Conservation (phyloP, 1,140 invertebrate species). For the Polypedilum pembai region DNA sequence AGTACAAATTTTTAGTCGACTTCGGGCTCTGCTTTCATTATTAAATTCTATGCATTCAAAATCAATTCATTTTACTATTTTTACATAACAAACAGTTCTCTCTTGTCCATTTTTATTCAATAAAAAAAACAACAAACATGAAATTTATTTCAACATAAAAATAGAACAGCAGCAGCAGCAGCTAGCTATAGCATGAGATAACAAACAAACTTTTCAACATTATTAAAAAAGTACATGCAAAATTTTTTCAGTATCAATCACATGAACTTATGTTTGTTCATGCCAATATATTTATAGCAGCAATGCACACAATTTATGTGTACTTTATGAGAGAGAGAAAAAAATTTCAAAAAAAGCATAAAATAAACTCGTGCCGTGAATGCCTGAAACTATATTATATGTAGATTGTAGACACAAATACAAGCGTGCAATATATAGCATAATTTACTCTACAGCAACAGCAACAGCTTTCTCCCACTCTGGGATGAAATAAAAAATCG, state of each 20-base stretch:
- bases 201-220: conserved; percentile 3
- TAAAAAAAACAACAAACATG: background rate
- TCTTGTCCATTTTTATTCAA: too few relatives aligned
- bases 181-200: background rate
- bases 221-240: background rate
- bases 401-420: background rate
- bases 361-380: conserved; percentile 16
- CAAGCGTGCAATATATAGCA: background rate
- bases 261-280: background rate
- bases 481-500: background rate
- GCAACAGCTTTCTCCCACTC: too few relatives aligned
- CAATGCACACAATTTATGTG: background rate
- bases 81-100: too few relatives aligned
- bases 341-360: background rate
- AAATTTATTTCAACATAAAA: conserved; percentile 20
- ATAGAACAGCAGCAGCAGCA: background rate
- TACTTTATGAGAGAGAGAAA: background rate
- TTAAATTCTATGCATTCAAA: too few relatives aligned
- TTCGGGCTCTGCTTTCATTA: too few relatives aligned
- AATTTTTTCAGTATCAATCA: conserved; percentile 1
- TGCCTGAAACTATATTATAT: background rate
- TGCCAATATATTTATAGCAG: background rate
- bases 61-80: too few relatives aligned
- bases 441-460: background rate
- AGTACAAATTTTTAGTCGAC: too few relatives aligned